Evolutionary conservation across 2,113 vertebrate genomes (phyloP), one percentile per base, ranked within the genome.

Genomic region (Cebus imitator): DNA sequence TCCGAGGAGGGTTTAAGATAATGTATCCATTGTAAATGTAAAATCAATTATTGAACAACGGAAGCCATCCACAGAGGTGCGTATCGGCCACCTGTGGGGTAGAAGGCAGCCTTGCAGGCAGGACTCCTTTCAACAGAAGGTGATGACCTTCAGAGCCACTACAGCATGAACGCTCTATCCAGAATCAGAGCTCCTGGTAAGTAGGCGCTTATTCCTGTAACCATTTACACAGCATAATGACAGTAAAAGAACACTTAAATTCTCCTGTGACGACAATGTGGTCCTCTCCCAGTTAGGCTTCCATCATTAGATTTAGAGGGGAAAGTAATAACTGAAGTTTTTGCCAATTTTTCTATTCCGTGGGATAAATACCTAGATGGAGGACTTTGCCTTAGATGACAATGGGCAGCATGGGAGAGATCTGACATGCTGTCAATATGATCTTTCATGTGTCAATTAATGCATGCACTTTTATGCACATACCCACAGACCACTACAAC

Each of bases 21-120:
- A 98, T 92, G 97, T 55, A 86, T 21, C n/a, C 13, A 0, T 48
- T 92, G 76, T 94, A 95, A 97, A 97, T 92, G 79, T 58, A 70
- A 97, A 91, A 94, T 76, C 90, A 0, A 98, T 98, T 94, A 98
- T 97, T 97, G 95, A 98, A 92, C 40, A 98, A 96, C 90, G 55
- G 88, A 97, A 98, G 75, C 55, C 94, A 94, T 94, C 82, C 84
- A 45, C n/a, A 30, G 87, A 97, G 83, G 90, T 16, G 43, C 64
- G 48, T 43, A 10, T 3, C 30, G 81, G 89, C 64, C 73, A 92
- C 92, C 25, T 95, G 70, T 72, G 48, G 61, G 73, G 43, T 55
- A 87, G 70, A 83, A 96, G 82, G 87, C 85, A 84, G 95, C 85
- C 20, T 17, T 91, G 48, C 70, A 75, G 73, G 83, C 43, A 76